A percentile compares a stretch with the other conserved stretches of the same genome.
phyloP scores from a whole-genome alignment of 2,797 vertebrate genomes.

The Linurgus olivaceus region DNA sequence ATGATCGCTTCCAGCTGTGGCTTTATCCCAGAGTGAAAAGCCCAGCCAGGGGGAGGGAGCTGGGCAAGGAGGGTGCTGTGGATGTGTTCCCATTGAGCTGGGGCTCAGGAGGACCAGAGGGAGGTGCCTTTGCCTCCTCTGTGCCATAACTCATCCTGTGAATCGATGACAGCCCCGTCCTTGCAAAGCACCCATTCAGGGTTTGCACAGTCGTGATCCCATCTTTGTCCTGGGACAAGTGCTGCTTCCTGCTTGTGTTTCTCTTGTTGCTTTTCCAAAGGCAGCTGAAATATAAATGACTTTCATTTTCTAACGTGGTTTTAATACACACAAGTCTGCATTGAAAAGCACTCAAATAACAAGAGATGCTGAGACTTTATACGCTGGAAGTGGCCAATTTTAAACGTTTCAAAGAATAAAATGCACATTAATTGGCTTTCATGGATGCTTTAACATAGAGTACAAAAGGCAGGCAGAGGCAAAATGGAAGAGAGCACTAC shows the following conservation, averaged over 20 bases:
- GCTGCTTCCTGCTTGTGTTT: background rate
- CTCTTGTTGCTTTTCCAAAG: conserved; percentile 7
- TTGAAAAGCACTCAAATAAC: conserved; percentile 30
- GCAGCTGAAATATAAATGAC: background rate
- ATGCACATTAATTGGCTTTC: conserved; percentile 36
- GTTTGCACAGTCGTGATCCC: background rate
- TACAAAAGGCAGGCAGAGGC: background rate
- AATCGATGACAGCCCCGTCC: background rate
- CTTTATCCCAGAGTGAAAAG: conserved; percentile 16
- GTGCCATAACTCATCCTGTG: background rate
- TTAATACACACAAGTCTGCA: background rate
- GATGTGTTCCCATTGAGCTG: background rate
- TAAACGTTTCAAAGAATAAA: conserved; percentile 24
- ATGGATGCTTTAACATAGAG: background rate
- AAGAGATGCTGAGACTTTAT: conserved; percentile 12
- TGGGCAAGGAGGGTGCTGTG: background rate
- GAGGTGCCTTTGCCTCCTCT: background rate
- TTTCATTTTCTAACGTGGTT: conserved; percentile 33
- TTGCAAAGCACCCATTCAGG: background rate
- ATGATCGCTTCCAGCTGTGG: conserved; percentile 39
- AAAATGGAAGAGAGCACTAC: background rate
- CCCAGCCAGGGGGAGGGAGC: background rate
- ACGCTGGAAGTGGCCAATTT: conserved; percentile 28
- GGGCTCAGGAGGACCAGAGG: background rate
- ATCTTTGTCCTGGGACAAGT: background rate